Evolutionary conservation across 2,113 vertebrate species (phyloP).

Genomic region (Zootoca vivipara): DNA sequence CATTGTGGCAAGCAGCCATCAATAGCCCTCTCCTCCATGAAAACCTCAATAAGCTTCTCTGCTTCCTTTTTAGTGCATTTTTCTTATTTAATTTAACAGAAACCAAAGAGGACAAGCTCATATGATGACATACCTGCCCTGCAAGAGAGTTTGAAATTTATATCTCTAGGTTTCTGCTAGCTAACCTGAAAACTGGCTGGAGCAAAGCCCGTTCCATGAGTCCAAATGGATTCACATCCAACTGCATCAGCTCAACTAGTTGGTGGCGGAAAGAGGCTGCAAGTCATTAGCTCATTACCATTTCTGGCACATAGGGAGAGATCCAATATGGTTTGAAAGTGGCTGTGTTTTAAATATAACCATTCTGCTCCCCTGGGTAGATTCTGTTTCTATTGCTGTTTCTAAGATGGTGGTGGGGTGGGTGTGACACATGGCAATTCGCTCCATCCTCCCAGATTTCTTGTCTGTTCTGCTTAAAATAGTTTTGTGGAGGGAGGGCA

Average conservation of each 20-base stretch:
- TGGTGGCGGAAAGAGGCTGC: not conserved
- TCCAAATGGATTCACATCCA: not conserved
- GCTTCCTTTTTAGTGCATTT: not conserved
- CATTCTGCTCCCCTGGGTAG: not conserved
- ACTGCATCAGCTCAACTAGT: not conserved
- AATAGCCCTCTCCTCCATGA: too few species aligned
- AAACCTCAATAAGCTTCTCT: not conserved
- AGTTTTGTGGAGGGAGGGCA: not conserved
- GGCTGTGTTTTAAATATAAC: conserved; percentile 21
- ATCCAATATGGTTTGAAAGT: not conserved
- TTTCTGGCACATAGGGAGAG: not conserved
- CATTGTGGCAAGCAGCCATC: too few species aligned
- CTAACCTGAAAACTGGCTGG: not conserved
- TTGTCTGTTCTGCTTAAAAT: conserved; percentile 8
- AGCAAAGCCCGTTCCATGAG: not conserved
- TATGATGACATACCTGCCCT: not conserved
- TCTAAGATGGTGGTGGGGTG: not conserved
- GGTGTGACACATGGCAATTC: not conserved
- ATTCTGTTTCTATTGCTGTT: not conserved
- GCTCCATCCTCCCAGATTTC: not conserved
- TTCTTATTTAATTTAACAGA: not conserved
- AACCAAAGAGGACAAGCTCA: not conserved
- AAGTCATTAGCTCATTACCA: conserved; percentile 9
- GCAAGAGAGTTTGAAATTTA: not conserved
- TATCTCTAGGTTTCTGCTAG: not conserved